Base-by-base conservation (phyloP, 2,113 vertebrate species). In the Lucifuga dentata region DNA sequence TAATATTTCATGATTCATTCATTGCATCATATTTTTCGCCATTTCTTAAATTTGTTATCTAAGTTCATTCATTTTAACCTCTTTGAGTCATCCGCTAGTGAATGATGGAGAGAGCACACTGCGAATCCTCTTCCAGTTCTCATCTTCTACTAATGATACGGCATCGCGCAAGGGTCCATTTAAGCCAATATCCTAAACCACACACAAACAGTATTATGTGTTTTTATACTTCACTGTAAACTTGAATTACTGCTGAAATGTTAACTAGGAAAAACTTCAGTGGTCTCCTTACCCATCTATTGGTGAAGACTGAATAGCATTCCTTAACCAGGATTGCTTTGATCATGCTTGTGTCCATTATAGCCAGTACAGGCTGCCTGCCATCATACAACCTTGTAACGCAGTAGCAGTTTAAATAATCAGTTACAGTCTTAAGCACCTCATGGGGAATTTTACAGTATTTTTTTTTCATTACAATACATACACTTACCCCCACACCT, bases 31-130 rank as follows among this genome's bases (percentile, higher is more conserved):
- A n/a, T n/a, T n/a, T n/a, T n/a, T n/a, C n/a, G n/a, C n/a, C n/a
- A n/a, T n/a, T n/a, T n/a, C n/a, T n/a, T n/a, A n/a, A n/a, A n/a
- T n/a, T n/a, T n/a, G n/a, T n/a, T n/a, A n/a, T n/a, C n/a, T n/a
- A n/a, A n/a, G n/a, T n/a, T n/a, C n/a, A n/a, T n/a, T n/a, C n/a
- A n/a, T n/a, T n/a, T n/a, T n/a, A 17, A 95, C 94, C 91, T 96
- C 93, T 80, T 95, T 96, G 3, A 96, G 91, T 40, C 93, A 93
- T 26, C 95, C 93, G 0, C 92, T 95, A 70, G 93, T 95, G 87
- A 96, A 96, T 3, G 92, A 89, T 23, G 94, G 95, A 0, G 94
- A 95, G 5, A 95, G 90, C 17, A 94, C 41, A 0, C 91, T 90
- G 0, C 93, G 86, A 16, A 95, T 73, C 80, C 92, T 89, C 72